Conservation (phyloP, 2,888 invertebrate species). For the Chrysolina americana region DNA sequence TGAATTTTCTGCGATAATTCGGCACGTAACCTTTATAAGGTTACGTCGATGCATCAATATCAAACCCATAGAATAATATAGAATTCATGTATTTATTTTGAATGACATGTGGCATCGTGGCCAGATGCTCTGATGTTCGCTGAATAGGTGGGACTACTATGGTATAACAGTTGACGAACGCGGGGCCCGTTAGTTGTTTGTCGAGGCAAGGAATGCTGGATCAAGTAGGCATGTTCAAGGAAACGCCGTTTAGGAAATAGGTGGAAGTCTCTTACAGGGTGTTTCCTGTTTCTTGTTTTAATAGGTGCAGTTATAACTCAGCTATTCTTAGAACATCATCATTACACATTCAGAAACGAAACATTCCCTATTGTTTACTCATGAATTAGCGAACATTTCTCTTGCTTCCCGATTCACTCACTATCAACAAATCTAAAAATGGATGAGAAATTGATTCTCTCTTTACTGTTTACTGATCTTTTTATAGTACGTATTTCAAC, state of each 20-base stretch:
- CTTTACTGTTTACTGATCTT: no score
- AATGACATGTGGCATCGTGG: neutral
- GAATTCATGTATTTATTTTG: neutral
- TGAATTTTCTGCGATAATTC: no score
- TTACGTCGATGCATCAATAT: no score
- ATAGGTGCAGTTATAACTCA: neutral
- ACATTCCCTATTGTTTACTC: neutral
- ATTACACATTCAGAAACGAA: neutral
- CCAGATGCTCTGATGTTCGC: neutral
- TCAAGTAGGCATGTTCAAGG: conserved; percentile 46
- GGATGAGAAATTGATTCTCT: no score
- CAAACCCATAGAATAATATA: no score
- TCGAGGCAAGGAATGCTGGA: conserved; percentile 40
- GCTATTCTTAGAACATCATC: neutral
- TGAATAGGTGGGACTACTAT: conserved; percentile 37
- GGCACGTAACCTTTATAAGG: no score
- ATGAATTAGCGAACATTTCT: no score
- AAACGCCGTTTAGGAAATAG: conserved; percentile 40
- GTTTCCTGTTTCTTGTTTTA: conserved; percentile 1
- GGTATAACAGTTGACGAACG: conserved; percentile 17
- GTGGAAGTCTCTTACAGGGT: conserved; percentile 22
- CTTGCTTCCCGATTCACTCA: no score
- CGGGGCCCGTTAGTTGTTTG: conserved; percentile 38
- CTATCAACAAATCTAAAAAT: no score
- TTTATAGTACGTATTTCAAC: no score